Percentiles rank a stretch among this genome's conserved stretches.
Evolutionary conservation across 2,113 vertebrate genomes (phyloP).

Genomic region (Muntiacus reevesi): DNA sequence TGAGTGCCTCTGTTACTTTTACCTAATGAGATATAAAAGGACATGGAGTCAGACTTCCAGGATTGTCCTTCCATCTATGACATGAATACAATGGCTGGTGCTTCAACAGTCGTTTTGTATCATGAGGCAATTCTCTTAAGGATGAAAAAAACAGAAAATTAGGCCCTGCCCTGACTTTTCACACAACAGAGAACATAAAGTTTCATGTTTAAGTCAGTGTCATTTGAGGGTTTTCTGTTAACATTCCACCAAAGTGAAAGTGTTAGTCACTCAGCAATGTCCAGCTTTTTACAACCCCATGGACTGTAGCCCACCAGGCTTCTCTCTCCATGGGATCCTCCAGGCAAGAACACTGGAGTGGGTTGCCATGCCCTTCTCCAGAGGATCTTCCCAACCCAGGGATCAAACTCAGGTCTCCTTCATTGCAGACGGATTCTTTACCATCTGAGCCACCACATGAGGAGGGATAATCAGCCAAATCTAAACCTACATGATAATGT

Average conservation of each 20-base stretch:
- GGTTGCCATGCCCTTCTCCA: neutral
- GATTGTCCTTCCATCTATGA: neutral
- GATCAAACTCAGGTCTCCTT: neutral
- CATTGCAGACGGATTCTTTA: neutral
- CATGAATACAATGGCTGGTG: neutral
- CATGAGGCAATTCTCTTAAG: neutral
- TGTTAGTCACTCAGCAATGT: neutral
- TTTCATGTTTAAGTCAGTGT: neutral
- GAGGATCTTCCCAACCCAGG: neutral
- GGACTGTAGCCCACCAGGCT: neutral
- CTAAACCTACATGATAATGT: neutral
- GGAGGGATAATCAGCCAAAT: neutral
- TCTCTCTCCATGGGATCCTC: neutral
- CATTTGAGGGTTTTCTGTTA: neutral
- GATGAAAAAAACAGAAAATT: neutral
- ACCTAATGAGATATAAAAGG: neutral
- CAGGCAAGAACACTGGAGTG: neutral
- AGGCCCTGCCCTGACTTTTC: neutral
- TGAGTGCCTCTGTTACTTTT: neutral
- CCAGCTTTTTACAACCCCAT: neutral
- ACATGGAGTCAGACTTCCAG: neutral
- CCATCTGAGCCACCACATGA: neutral
- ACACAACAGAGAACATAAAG: neutral
- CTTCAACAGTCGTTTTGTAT: neutral
- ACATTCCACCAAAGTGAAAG: neutral